These are phyloP conservation scores for Julus scandinavius DNA, from an alignment of 2,888 invertebrate species.

Conservation along the genomic window DNA sequence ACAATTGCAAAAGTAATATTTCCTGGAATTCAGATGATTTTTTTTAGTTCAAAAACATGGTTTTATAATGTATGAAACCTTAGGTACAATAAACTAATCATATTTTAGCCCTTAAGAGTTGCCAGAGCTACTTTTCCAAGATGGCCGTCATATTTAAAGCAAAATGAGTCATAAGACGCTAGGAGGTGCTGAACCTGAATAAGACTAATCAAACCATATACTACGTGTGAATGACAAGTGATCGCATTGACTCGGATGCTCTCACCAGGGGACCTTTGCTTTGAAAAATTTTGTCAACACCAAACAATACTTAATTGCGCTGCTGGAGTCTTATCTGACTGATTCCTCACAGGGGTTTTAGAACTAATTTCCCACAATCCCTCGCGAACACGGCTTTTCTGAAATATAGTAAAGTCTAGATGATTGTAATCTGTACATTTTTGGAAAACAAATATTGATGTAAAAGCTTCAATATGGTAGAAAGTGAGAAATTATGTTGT, in stretches of 20 bases:
- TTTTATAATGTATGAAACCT: no score
- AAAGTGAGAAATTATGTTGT: no score
- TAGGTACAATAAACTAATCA: no score
- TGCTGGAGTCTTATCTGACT: background rate
- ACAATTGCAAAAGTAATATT: background rate
- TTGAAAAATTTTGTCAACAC: background rate
- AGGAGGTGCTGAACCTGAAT: background rate
- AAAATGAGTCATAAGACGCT: no score
- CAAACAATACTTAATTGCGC: background rate
- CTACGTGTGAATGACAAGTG: no score
- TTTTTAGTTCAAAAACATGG: background rate
- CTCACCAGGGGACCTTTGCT: background rate
- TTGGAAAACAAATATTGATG: no score
- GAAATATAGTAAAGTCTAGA: no score
- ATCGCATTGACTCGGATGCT: background rate
- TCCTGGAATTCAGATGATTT: background rate
- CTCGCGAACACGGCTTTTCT: background rate
- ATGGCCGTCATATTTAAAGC: no score
- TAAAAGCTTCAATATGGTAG: no score
- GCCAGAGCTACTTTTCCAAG: no score
- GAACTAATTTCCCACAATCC: constrained; percentile 14
- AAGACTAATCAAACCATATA: background rate
- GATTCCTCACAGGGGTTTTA: background rate
- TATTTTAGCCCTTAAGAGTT: no score
- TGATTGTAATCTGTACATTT: no score